phyloP scores from a whole-genome alignment of 2,888 invertebrate species.

The Neoascia interrupta region DNA sequence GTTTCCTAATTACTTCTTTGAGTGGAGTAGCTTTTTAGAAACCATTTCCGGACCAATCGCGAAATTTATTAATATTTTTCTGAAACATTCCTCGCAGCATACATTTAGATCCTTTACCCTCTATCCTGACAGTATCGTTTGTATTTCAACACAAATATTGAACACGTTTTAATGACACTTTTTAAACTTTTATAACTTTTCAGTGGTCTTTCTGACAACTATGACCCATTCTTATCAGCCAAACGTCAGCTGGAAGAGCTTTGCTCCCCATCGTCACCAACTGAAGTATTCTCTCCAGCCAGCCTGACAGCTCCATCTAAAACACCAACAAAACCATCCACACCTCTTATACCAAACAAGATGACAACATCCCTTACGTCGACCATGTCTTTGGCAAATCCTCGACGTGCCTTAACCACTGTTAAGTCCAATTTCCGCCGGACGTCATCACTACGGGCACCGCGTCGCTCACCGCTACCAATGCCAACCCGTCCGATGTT shows the following conservation, averaged over 20 bases:
- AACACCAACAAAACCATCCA: slow-evolving; percentile 74
- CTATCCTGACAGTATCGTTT: slow-evolving; percentile 69
- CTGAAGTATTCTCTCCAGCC: slow-evolving; percentile 72
- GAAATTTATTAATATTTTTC: background rate
- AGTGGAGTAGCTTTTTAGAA: background rate
- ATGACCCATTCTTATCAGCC: slow-evolving; percentile 89
- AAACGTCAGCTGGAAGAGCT: slow-evolving; percentile 91
- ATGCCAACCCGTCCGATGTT: slow-evolving; percentile 73
- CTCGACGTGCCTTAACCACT: slow-evolving; percentile 49
- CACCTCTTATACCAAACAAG: slow-evolving; percentile 68
- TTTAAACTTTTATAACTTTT: slow-evolving; percentile 42
- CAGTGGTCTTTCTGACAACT: slow-evolving; percentile 78
- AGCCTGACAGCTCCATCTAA: slow-evolving; percentile 33
- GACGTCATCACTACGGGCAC: slow-evolving; percentile 77
- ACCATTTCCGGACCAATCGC: background rate
- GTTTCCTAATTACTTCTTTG: too few species aligned
- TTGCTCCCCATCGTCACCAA: slow-evolving; percentile 84
- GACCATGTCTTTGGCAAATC: slow-evolving; percentile 72
- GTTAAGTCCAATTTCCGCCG: slow-evolving; percentile 77
- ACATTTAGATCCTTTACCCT: background rate
- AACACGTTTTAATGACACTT: too few species aligned
- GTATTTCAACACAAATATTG: background rate
- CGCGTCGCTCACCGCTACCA: slow-evolving; percentile 76
- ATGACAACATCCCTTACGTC: slow-evolving; percentile 75
- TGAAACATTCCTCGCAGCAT: too few species aligned